Percentiles rank a stretch among this genome's conserved stretches.
phyloP scores from a whole-genome alignment of 2,888 invertebrate genomes.

The Thecocarcelia acutangulata region DNA sequence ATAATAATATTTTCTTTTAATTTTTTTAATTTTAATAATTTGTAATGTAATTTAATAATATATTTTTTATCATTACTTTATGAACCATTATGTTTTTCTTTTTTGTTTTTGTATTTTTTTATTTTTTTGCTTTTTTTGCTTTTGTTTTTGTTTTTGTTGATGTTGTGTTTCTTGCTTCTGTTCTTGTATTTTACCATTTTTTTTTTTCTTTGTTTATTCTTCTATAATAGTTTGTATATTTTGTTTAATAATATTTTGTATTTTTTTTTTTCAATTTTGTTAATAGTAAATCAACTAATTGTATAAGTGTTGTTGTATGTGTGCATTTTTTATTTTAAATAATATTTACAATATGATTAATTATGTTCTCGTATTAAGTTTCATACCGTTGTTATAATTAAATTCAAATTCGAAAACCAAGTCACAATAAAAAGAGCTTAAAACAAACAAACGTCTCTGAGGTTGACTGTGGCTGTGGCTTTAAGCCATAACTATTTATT shows the following conservation, averaged over 20 bases:
- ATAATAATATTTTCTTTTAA: constrained; percentile 69
- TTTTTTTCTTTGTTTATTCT: constrained; percentile 33
- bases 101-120: constrained; percentile 27
- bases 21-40: constrained; percentile 70
- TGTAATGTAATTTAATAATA: constrained; percentile 72
- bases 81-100: constrained; percentile 64
- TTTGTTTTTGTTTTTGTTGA: constrained; percentile 30
- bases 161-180: constrained; percentile 43
- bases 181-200: constrained; percentile 41
- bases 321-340: constrained; percentile 68
- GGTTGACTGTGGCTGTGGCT: neutral
- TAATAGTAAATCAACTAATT: constrained; percentile 70
- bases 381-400: constrained; percentile 20
- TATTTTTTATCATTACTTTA: constrained; percentile 70
- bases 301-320: constrained; percentile 69
- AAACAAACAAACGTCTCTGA: neutral
- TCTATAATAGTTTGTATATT: constrained; percentile 68
- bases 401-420: constrained; percentile 35
- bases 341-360: constrained; percentile 68
- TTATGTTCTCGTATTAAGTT: constrained; percentile 37
- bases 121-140: constrained; percentile 32
- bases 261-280: constrained; percentile 12
- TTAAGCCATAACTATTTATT: neutral
- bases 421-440: constrained; percentile 21
- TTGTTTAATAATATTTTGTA: constrained; percentile 68